Percentiles rank a stretch among this genome's conserved stretches.
Conservation (phyloP, 2,113 vertebrate species). For the Rhabdornis inornatus region DNA sequence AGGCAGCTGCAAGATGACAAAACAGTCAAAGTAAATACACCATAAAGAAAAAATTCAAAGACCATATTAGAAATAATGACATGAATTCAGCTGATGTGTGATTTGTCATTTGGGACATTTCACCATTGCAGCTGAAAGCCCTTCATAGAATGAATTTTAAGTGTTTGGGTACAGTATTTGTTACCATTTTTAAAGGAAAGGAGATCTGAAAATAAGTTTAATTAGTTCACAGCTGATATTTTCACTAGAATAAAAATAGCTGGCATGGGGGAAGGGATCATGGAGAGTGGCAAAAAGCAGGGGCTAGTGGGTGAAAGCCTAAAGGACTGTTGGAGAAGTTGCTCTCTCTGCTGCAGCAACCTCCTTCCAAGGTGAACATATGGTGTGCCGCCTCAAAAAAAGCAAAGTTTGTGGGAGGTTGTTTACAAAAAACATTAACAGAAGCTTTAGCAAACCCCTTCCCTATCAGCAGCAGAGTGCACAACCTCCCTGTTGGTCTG, state of each 20-base stretch:
- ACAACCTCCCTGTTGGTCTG: not conserved
- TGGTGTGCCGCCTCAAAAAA: not conserved
- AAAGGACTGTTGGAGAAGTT: not conserved
- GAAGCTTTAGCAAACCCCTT: not conserved
- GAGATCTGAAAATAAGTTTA: slow-evolving; percentile 9
- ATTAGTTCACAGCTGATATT: slow-evolving; percentile 24
- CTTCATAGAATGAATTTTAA: not conserved
- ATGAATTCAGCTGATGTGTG: not conserved
- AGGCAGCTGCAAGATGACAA: slow-evolving; percentile 12
- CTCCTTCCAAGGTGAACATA: slow-evolving; percentile 52
- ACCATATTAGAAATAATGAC: not conserved
- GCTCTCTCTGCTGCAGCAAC: slow-evolving; percentile 18
- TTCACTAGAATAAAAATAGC: slow-evolving; percentile 34
- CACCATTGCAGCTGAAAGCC: slow-evolving; percentile 14
- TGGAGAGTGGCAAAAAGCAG: not conserved
- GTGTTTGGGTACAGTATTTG: not conserved
- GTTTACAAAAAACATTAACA: not conserved
- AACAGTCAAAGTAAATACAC: not conserved
- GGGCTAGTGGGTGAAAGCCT: slow-evolving; percentile 22
- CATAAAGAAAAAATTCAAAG: slow-evolving; percentile 2
- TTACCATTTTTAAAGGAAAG: not conserved
- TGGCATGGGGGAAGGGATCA: not conserved
- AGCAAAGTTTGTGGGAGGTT: slow-evolving; percentile 11
- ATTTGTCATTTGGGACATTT: slow-evolving; percentile 23
- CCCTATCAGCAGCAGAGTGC: not conserved